Conservation (phyloP, 37 sponge, comb jelly and placozoan genomes). For the Diacarnus erythraeanus region DNA sequence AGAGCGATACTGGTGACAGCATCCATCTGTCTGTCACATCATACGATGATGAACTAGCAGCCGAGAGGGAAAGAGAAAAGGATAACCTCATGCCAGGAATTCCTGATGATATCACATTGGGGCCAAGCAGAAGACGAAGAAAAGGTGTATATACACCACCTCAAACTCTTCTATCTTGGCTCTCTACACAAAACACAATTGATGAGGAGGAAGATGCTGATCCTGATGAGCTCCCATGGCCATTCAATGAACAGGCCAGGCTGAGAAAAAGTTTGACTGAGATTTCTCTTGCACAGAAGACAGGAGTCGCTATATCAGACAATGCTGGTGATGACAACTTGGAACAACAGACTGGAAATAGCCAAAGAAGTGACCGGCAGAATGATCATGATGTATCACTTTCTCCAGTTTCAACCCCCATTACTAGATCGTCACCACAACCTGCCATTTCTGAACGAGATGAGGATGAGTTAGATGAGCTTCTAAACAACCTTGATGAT, state of each 20-base stretch:
- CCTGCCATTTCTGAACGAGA: not conserved
- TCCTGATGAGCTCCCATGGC: slow-evolving; percentile 63
- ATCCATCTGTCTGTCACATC: slow-evolving; percentile 80
- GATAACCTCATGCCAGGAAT: not conserved
- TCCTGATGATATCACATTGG: slow-evolving; percentile 4
- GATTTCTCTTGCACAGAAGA: slow-evolving; percentile 26
- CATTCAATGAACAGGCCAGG: slow-evolving; percentile 56
- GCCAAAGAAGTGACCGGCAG: not conserved
- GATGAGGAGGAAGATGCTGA: slow-evolving; percentile 19
- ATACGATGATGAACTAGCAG: slow-evolving; percentile 62
- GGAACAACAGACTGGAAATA: not conserved
- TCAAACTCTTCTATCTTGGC: slow-evolving; percentile 53
- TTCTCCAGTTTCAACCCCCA: not conserved
- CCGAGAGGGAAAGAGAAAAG: slow-evolving; percentile 42
- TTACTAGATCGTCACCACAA: not conserved
- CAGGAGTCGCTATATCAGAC: not conserved
- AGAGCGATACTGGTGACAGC: slow-evolving; percentile 43
- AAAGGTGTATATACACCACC: slow-evolving; percentile 45
- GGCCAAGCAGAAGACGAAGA: slow-evolving; percentile 16
- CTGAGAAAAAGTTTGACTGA: slow-evolving; percentile 50
- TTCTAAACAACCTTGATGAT: too few species aligned
- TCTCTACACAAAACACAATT: slow-evolving; percentile 33
- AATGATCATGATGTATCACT: not conserved
- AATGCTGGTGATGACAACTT: not conserved
- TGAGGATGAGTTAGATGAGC: not conserved